Evolutionary conservation across 2,888 invertebrate species (phyloP), one percentile per base, ranked within the genome.

Genomic region (Ditylenchus weischeri): DNA sequence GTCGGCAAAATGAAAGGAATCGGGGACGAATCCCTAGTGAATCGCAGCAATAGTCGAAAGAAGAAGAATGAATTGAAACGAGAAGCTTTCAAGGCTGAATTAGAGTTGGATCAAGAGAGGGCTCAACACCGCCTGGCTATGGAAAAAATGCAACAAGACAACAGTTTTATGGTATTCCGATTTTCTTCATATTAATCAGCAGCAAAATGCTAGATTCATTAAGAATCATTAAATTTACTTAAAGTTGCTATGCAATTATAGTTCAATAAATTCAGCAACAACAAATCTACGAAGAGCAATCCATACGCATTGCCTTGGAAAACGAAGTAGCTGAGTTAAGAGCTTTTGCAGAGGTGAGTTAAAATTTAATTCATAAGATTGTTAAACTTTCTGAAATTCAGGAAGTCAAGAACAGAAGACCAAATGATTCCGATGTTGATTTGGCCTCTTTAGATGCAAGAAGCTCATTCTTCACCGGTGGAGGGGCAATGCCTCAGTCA

Each of bases 1-100:
- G 19, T 71, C 19, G 72, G 65, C n/a, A 43, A 62, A 35, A 57
- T 43, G 48, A 71, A 71, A 50, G 72, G 72, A 19, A 71, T 71
- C 49, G 64, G 58, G 10, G 64, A 43, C 54, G 66, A 70, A 15
- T 49, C 38, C 3, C 58, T 50, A 29, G 61, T 60, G 36, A 72
- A 59, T n/a, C 38, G 49, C 13, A 65, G 54, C 47, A 58, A 61
- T 47, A 62, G 49, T 21, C 60, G 58, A 49, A 72, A 72, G 64
- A 60, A 69, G 58, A 62, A 64, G 48, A 62, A 67, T 21, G 65
- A 71, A 29, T 54, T 61, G 48, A 58, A 69, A 23, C 62, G 71
- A 43, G 48, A 59, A 11, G 70, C 71, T 18, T 29, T 60, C 36
- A 54, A 54, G 10, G 71, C 54, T 18, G 65, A 72, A 43, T 43